phyloP scores from a whole-genome alignment of 2,888 invertebrate species.

The Mesorhabditis spiculigera region DNA sequence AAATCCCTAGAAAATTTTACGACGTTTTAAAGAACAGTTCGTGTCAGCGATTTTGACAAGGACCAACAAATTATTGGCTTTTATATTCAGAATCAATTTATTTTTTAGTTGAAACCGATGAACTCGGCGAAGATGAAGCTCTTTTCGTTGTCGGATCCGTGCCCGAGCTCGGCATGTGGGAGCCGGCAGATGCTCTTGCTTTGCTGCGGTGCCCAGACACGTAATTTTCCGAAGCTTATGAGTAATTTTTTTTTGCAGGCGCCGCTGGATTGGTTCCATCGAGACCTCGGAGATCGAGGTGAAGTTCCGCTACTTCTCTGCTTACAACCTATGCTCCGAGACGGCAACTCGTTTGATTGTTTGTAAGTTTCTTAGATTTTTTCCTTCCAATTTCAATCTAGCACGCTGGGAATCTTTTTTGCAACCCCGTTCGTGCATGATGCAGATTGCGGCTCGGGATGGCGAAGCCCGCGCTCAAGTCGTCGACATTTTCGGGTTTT shows the following conservation, averaged over 20 bases:
- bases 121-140: constrained; percentile 22
- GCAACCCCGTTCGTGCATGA: constrained; percentile 23
- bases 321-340: constrained; percentile 47
- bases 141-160: constrained; percentile 49
- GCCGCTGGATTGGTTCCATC: constrained; percentile 40
- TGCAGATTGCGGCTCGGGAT: constrained; percentile 22
- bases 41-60: too few relatives aligned
- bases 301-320: constrained; percentile 55
- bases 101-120: too few relatives aligned
- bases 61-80: too few relatives aligned
- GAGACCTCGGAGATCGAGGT: constrained; percentile 32
- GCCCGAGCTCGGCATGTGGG: constrained; percentile 47
- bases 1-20: too few relatives aligned
- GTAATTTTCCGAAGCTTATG: too few relatives aligned
- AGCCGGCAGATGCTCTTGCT: constrained; percentile 38
- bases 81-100: too few relatives aligned
- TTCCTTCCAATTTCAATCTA: constrained; percentile 6
- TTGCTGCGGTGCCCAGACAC: constrained; percentile 27
- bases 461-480: constrained; percentile 29
- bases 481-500: constrained; percentile 38
- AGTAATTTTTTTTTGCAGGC: constrained; percentile 17
- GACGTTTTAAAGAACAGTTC: too few relatives aligned
- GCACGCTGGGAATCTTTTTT: constrained; percentile 23
- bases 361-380: constrained; percentile 8
- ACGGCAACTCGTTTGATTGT: constrained; percentile 27